Evolutionary conservation across 2,113 vertebrate species (phyloP).

Genomic region (Aptenodytes forsteri): DNA sequence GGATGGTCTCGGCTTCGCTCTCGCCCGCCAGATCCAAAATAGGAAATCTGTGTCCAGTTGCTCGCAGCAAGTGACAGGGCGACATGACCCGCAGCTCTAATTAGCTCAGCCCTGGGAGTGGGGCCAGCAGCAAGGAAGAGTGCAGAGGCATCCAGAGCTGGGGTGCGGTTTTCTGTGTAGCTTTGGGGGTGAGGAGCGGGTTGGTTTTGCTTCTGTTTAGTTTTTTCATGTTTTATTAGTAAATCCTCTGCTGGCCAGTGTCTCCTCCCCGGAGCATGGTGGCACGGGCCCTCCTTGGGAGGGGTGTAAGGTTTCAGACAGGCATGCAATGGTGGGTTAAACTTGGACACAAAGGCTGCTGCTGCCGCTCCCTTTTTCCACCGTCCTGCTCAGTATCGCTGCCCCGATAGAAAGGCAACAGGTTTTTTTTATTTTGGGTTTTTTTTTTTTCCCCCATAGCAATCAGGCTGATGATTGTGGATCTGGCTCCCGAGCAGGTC

Average conservation of each 20-base stretch:
- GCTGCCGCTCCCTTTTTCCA: accelerated
- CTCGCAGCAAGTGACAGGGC: not conserved
- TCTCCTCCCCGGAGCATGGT: not conserved
- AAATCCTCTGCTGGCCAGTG: not conserved
- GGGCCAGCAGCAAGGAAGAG: not conserved
- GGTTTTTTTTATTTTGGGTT: not conserved
- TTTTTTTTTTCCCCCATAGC: not conserved
- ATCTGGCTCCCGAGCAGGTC: not conserved
- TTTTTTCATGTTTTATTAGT: not conserved
- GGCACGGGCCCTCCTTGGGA: accelerated
- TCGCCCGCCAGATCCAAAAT: slow-evolving; percentile 3
- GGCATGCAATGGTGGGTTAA: not conserved
- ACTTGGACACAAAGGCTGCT: not conserved
- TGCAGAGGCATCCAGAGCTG: not conserved
- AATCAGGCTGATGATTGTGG: not conserved
- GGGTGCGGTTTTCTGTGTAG: accelerated
- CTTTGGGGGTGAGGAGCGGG: not conserved
- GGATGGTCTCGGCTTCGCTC: not conserved
- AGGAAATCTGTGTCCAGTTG: slow-evolving; percentile 28
- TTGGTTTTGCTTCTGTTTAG: not conserved
- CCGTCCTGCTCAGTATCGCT: not conserved
- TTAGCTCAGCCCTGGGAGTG: not conserved
- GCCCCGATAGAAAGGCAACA: not conserved
- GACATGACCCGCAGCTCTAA: not conserved
- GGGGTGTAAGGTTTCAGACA: not conserved